phyloP scores from a whole-genome alignment of 2,888 invertebrate species.

The Parnassius apollo region DNA sequence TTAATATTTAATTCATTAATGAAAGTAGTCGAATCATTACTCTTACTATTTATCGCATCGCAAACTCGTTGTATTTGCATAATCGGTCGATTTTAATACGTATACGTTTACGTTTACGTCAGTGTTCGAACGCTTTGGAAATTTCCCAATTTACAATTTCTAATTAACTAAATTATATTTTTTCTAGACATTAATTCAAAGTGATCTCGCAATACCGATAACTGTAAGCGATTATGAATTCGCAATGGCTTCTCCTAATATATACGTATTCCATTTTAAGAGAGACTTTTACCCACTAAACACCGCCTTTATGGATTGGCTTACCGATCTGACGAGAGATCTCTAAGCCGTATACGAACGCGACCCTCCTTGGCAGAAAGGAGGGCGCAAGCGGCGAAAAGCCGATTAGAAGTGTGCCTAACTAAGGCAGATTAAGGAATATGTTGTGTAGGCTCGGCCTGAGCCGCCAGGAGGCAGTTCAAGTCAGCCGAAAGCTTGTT shows the following conservation, averaged over 20 bases:
- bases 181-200: conserved; percentile 13
- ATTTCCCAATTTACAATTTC: conserved; percentile 8
- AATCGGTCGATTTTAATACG: conserved; percentile 20
- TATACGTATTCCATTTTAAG: too few species aligned
- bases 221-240: not conserved
- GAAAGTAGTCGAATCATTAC: conserved; percentile 30
- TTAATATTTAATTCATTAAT: conserved; percentile 34
- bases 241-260: not conserved
- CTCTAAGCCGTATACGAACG: too few species aligned
- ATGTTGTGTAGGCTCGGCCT: too few species aligned
- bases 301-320: too few species aligned
- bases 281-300: too few species aligned
- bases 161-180: conserved; percentile 12
- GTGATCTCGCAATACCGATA: not conserved
- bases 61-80: conserved; percentile 14
- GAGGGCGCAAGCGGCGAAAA: too few species aligned
- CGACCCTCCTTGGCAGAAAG: too few species aligned
- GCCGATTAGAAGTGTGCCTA: too few species aligned
- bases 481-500: too few species aligned
- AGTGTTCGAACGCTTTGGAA: not conserved
- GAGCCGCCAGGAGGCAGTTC: too few species aligned
- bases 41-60: conserved; percentile 6
- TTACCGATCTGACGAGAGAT: too few species aligned
- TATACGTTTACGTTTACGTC: conserved; percentile 10
- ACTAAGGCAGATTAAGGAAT: too few species aligned